Percentiles rank a stretch among this genome's conserved stretches.
These are phyloP conservation scores for pig (Sus scrofa) DNA, from an alignment of 2,113 vertebrate genomes.

Conservation along the genomic window DNA sequence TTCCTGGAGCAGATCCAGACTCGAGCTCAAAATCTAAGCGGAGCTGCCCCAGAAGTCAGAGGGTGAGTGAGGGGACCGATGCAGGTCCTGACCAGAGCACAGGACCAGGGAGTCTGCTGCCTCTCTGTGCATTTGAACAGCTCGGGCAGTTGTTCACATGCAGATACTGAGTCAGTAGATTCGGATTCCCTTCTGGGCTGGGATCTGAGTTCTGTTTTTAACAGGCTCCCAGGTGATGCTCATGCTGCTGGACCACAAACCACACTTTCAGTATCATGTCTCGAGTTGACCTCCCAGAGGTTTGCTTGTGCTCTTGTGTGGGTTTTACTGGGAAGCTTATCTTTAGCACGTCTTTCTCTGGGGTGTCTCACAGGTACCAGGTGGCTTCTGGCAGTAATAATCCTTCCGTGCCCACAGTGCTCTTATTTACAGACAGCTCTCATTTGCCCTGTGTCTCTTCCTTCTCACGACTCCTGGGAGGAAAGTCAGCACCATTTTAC, in stretches of 20 bases:
- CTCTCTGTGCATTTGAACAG: background rate
- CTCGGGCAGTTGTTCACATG: background rate
- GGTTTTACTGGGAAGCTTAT: background rate
- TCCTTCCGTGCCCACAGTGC: background rate
- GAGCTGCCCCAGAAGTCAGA: background rate
- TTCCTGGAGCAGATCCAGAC: background rate
- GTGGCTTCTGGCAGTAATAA: background rate
- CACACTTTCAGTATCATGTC: background rate
- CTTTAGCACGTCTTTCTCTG: background rate
- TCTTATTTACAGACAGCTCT: background rate
- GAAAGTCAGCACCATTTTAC: background rate
- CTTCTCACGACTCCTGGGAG: background rate
- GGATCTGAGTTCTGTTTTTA: slow-evolving; percentile 42
- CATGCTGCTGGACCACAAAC: background rate
- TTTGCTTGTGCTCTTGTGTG: background rate
- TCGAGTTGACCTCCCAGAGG: background rate
- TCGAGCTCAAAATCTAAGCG: background rate
- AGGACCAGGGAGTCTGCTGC: background rate
- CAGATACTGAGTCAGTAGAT: background rate
- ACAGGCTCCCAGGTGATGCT: background rate
- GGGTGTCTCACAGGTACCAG: background rate
- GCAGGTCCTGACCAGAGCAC: background rate
- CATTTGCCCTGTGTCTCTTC: background rate
- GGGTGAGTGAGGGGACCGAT: background rate
- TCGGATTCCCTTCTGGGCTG: background rate